phyloP scores from a whole-genome alignment of 2,797 vertebrate species.

The Thripadectes ignobilis region DNA sequence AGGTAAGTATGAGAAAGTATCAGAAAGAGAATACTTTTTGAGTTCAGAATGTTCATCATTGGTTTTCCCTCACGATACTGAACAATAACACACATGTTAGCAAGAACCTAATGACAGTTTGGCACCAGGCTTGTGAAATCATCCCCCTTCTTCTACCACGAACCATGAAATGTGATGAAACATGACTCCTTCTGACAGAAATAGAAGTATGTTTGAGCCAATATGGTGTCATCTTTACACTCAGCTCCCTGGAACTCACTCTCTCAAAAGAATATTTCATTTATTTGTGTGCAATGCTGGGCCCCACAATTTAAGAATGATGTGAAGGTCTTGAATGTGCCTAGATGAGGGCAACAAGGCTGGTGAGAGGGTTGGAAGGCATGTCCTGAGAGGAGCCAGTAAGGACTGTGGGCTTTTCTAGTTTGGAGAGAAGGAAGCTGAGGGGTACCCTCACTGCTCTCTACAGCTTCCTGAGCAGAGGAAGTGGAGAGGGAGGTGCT shows the following conservation, averaged over 20 bases:
- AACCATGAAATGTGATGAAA: neutral
- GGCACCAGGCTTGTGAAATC: neutral
- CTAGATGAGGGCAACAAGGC: neutral
- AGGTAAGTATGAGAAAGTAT: neutral
- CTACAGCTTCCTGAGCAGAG: neutral
- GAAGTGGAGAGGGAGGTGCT: neutral
- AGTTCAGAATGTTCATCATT: neutral
- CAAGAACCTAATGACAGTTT: neutral
- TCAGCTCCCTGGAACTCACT: neutral
- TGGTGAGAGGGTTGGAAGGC: accelerated
- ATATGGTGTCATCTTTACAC: neutral
- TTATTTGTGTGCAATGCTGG: neutral
- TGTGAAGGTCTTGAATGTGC: neutral
- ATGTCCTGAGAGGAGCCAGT: neutral
- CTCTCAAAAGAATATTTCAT: neutral
- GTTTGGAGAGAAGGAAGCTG: neutral
- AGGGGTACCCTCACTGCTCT: neutral
- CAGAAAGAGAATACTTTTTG: neutral
- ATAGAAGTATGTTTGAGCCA: neutral
- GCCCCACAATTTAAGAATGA: neutral
- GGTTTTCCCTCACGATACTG: neutral
- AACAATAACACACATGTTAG: neutral
- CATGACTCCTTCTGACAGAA: neutral
- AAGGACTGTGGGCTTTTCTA: neutral
- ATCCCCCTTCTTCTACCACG: neutral